Conservation (phyloP, 2,113 vertebrate genomes). For the Psettodes erumei region DNA sequence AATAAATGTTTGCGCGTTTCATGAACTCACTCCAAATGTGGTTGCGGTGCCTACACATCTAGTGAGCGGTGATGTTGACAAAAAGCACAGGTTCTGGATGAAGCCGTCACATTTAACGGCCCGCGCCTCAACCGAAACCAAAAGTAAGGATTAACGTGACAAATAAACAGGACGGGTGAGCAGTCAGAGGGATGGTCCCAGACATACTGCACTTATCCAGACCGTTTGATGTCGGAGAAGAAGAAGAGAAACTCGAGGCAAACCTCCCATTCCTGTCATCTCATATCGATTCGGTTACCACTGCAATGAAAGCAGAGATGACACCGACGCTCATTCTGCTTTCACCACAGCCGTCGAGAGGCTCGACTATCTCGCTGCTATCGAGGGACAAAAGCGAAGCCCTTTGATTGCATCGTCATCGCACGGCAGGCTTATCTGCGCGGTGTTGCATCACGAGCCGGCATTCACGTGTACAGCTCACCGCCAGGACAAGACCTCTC, state of each 20-base stretch:
- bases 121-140: neutral
- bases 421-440: conserved; percentile 57
- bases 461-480: conserved; percentile 50
- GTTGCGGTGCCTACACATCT: conserved; percentile 1
- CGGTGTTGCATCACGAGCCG: conserved; percentile 63
- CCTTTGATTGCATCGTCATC: conserved; percentile 59
- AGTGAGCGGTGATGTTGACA: conserved; percentile 23
- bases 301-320: conserved; percentile 20
- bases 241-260: neutral
- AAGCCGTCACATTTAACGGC: neutral
- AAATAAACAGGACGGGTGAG: conserved; percentile 17
- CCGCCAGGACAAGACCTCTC: conserved; percentile 44
- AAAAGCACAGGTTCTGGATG: conserved; percentile 22
- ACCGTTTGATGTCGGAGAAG: neutral
- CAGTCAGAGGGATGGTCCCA: neutral
- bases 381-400: conserved; percentile 44
- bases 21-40: neutral
- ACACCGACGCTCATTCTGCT: conserved; percentile 2
- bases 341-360: conserved; percentile 27
- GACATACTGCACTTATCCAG: conserved; percentile 2
- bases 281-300: conserved; percentile 15
- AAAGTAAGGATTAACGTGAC: conserved; percentile 10
- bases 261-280: conserved; percentile 25
- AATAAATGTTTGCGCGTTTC: conserved; percentile 1
- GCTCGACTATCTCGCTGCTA: conserved; percentile 21